Evolutionary conservation across 2,888 invertebrate genomes (phyloP).

Genomic region (Dynastes hyllus): DNA sequence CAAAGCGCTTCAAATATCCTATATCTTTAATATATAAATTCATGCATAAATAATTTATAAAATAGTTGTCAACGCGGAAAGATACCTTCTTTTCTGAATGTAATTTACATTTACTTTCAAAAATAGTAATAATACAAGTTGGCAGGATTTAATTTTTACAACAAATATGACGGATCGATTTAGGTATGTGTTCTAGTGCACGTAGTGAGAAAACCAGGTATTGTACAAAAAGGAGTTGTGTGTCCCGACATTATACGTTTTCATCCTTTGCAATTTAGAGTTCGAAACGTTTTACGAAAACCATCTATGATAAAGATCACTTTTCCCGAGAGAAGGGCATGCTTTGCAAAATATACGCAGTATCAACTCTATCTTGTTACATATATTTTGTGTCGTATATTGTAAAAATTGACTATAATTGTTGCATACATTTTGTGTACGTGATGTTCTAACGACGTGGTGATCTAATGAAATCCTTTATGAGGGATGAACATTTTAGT

Average conservation of each 20-base stretch:
- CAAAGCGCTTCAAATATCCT: slow-evolving; percentile 1
- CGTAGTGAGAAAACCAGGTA: slow-evolving; percentile 34
- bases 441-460: slow-evolving; percentile 31
- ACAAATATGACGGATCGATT: slow-evolving; percentile 57
- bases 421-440: slow-evolving; percentile 26
- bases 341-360: slow-evolving; percentile 12
- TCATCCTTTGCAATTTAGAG: background rate
- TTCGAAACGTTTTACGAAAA: slow-evolving; percentile 2
- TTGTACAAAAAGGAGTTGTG: slow-evolving; percentile 22
- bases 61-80: slow-evolving; percentile 48
- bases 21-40: slow-evolving; percentile 31
- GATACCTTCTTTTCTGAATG: slow-evolving; percentile 53
- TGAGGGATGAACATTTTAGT: slow-evolving; percentile 20
- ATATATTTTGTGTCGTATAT: slow-evolving; percentile 31
- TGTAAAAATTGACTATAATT: slow-evolving; percentile 47
- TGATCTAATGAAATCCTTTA: slow-evolving; percentile 22
- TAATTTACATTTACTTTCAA: slow-evolving; percentile 57
- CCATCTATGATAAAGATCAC: slow-evolving; percentile 3
- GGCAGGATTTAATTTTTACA: slow-evolving; percentile 53
- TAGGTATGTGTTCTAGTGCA: slow-evolving; percentile 47
- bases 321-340: slow-evolving; percentile 6
- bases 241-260: slow-evolving; percentile 21
- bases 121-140: slow-evolving; percentile 50
- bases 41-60: slow-evolving; percentile 48
- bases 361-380: slow-evolving; percentile 25